phyloP scores from a whole-genome alignment of 2,113 vertebrate genomes.

The Addax nasomaculatus region DNA sequence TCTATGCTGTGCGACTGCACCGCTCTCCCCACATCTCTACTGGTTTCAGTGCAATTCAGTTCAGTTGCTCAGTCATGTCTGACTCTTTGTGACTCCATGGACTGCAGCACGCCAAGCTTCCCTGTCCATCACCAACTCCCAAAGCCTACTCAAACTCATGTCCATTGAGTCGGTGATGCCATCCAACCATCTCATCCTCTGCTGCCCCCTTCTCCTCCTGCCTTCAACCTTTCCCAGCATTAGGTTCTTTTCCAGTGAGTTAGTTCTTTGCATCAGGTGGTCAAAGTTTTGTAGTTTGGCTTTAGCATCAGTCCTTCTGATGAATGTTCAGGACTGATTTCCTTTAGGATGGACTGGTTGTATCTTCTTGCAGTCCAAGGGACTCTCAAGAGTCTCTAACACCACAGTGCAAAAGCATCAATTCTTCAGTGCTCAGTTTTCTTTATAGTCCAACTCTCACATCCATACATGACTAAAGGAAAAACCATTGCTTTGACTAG shows the following conservation, averaged over 20 bases:
- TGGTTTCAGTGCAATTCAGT: not conserved
- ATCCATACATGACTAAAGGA: not conserved
- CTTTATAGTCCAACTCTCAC: not conserved
- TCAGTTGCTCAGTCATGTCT: not conserved
- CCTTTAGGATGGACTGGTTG: not conserved
- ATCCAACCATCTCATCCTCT: not conserved
- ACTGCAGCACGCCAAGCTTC: not conserved
- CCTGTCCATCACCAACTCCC: not conserved
- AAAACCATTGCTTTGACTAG: not conserved
- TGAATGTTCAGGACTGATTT: not conserved
- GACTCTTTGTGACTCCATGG: not conserved
- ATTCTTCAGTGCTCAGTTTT: not conserved
- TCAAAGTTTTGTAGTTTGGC: not conserved
- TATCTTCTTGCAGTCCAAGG: not conserved
- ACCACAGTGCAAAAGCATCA: not conserved
- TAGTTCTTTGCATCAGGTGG: not conserved
- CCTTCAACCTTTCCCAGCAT: not conserved
- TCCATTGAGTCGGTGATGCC: fast-evolving
- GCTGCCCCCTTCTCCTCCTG: not conserved
- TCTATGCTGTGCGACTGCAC: not conserved
- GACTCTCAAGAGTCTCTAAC: not conserved
- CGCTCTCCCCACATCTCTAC: not conserved
- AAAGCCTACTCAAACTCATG: not conserved
- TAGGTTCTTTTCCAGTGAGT: not conserved
- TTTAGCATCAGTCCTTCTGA: not conserved